phyloP scores from a whole-genome alignment of 2,797 vertebrate species.

The Masticophis lateralis region DNA sequence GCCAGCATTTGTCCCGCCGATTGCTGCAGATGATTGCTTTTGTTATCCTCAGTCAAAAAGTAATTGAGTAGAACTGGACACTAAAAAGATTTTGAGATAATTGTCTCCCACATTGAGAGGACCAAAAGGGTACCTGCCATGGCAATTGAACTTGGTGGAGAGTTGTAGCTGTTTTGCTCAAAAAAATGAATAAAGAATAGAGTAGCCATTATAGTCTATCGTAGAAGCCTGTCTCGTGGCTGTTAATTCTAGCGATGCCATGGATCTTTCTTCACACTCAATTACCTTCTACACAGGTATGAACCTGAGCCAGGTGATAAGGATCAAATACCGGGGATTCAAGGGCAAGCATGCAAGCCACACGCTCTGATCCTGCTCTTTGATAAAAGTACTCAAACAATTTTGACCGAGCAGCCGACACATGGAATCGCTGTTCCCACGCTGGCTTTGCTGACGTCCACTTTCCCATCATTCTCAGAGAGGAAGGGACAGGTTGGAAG shows the following conservation, averaged over 20 bases:
- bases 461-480: not conserved
- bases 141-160: not conserved
- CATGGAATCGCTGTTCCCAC: not conserved
- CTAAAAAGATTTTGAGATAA: not conserved
- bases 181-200: not conserved
- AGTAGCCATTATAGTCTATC: not conserved
- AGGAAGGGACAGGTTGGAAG: not conserved
- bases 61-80: not conserved
- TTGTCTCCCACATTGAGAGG: not conserved
- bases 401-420: not conserved
- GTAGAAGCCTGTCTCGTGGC: not conserved
- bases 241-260: not conserved
- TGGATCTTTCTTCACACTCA: not conserved
- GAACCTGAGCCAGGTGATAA: not conserved
- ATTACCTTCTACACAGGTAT: not conserved
- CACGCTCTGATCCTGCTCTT: rapidly evolving
- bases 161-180: not conserved
- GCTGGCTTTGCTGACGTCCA: not conserved
- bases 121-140: not conserved
- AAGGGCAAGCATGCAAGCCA: not conserved
- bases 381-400: not conserved
- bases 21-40: not conserved
- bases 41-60: not conserved
- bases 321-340: not conserved
- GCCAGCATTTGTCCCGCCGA: not conserved